Conservation (phyloP, 1,140 invertebrate genomes). For the Asbolus verrucosus region DNA sequence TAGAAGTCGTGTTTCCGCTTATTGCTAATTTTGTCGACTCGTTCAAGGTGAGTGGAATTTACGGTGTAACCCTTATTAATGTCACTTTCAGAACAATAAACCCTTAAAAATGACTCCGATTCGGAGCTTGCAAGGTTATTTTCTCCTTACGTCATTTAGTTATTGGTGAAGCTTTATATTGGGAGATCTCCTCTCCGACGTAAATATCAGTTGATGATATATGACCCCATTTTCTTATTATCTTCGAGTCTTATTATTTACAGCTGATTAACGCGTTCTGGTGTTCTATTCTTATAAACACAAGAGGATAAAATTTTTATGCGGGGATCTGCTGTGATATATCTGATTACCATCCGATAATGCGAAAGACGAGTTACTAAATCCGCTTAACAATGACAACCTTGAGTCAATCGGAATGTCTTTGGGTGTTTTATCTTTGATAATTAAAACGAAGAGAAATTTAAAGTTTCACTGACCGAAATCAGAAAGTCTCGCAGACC, state of each 20-base stretch:
- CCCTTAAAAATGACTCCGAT: conserved; percentile 12
- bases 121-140: not conserved
- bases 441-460: not conserved
- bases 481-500: not conserved
- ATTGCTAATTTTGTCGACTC: not conserved
- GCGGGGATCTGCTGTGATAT: too few relatives aligned
- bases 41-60: not conserved
- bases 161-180: not conserved
- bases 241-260: conserved; percentile 6
- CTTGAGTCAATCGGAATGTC: not conserved
- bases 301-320: too few relatives aligned
- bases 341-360: not conserved
- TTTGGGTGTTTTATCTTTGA: not conserved
- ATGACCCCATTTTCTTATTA: conserved; percentile 8
- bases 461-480: not conserved
- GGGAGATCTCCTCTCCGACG: not conserved
- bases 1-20: not conserved
- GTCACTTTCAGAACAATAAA: conserved; percentile 6
- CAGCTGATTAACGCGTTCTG: not conserved
- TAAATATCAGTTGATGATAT: conserved; percentile 27
- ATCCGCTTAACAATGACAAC: conserved; percentile 12
- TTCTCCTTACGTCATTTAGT: conserved; percentile 1
- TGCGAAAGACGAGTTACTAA: not conserved
- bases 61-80: not conserved
- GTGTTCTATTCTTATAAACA: conserved; percentile 3